Percentiles rank a stretch among this genome's conserved stretches.
phyloP scores from a whole-genome alignment of 2,888 invertebrate genomes.

The Drosophila lutescens region DNA sequence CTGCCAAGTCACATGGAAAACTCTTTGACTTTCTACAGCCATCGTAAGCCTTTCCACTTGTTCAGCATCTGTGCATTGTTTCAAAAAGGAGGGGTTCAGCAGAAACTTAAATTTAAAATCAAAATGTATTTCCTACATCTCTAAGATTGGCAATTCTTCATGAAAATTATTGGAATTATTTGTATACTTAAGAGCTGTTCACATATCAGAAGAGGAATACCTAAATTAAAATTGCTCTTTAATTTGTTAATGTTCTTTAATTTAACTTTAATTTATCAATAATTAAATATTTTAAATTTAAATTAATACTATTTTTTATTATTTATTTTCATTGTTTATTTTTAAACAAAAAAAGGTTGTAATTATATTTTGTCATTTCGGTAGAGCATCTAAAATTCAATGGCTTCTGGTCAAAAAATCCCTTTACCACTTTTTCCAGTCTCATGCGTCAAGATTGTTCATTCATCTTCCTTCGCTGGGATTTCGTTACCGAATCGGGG shows the following conservation, averaged over 20 bases:
- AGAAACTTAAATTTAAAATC: not conserved
- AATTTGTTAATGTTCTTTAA: too few species aligned
- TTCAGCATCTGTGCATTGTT: not conserved
- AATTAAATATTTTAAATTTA: too few species aligned
- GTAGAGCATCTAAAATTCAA: constrained; percentile 3
- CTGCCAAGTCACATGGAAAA: constrained; percentile 72
- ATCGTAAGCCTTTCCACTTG: not conserved
- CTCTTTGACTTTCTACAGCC: constrained; percentile 59
- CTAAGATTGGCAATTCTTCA: too few species aligned
- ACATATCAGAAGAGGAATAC: too few species aligned
- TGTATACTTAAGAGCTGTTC: too few species aligned
- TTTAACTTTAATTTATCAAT: too few species aligned
- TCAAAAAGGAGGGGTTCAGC: not conserved
- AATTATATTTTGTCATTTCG: too few species aligned
- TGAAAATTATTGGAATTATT: too few species aligned
- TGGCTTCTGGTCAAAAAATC: not conserved
- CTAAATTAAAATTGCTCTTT: too few species aligned
- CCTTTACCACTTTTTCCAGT: constrained; percentile 28
- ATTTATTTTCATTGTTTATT: not conserved
- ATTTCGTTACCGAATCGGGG: constrained; percentile 46
- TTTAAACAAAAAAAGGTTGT: too few species aligned
- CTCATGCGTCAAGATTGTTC: constrained; percentile 66
- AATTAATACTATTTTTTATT: too few species aligned
- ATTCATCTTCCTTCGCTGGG: constrained; percentile 77
- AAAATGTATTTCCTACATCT: too few species aligned